Percentiles rank a stretch among this genome's conserved stretches.
These are phyloP conservation scores for Diplodus sargus DNA, from an alignment of 2,797 vertebrate species.

Conservation along the genomic window DNA sequence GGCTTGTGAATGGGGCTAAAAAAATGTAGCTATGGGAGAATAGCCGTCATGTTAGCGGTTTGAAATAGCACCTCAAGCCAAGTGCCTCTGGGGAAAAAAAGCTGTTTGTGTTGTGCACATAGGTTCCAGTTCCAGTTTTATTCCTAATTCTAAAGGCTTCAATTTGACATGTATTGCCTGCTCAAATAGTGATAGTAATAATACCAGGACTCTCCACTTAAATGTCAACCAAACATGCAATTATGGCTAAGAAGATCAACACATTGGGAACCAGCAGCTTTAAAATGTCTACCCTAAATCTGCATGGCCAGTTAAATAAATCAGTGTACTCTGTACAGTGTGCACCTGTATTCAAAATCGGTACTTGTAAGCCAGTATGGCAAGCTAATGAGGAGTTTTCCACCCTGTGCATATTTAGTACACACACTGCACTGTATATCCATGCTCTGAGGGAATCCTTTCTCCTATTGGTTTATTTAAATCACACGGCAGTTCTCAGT, in stretches of 20 bases:
- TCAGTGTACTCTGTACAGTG: neutral
- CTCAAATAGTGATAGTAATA: neutral
- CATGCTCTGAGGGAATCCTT: neutral
- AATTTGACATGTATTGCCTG: neutral
- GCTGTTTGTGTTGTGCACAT: neutral
- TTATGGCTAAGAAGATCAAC: neutral
- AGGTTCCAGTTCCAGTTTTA: neutral
- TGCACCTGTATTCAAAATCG: neutral
- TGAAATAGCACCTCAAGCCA: slow-evolving; percentile 1
- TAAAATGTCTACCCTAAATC: neutral
- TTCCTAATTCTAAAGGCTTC: neutral
- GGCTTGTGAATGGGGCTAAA: slow-evolving; percentile 8
- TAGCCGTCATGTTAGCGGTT: slow-evolving; percentile 7
- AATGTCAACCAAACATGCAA: neutral
- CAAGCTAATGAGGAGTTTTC: neutral
- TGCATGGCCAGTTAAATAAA: neutral
- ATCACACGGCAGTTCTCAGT: neutral
- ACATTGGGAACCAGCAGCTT: neutral
- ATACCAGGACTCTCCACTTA: neutral
- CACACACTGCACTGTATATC: neutral
- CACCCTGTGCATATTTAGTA: neutral
- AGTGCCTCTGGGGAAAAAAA: neutral
- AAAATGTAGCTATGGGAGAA: neutral
- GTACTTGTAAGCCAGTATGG: too few species aligned
- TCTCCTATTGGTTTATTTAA: slow-evolving; percentile 11